These are phyloP conservation scores for Drepana falcataria DNA, from an alignment of 2,888 invertebrate genomes.

Conservation along the genomic window DNA sequence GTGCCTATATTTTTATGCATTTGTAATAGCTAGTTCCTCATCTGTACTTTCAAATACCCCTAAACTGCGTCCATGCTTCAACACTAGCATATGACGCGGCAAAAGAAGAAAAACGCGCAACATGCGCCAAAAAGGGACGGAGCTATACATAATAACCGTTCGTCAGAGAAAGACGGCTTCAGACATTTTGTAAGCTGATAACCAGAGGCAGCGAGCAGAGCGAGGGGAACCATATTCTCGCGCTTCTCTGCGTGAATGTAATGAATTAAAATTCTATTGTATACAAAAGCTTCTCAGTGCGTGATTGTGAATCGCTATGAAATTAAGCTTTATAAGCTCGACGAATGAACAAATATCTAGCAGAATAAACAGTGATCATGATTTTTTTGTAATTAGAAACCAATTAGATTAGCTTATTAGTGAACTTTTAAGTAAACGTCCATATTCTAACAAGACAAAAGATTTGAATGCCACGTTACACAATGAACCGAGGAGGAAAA, in stretches of 20 bases:
- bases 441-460: slow-evolving; percentile 10
- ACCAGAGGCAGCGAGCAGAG: slow-evolving; percentile 72
- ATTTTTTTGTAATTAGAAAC: slow-evolving; percentile 20
- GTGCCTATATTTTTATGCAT: slow-evolving; percentile 16
- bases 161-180: slow-evolving; percentile 59
- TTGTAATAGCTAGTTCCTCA: slow-evolving; percentile 37
- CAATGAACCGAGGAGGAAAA: slow-evolving; percentile 48
- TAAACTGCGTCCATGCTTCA: slow-evolving; percentile 54
- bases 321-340: slow-evolving; percentile 34
- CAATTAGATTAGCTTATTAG: slow-evolving; percentile 25
- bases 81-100: slow-evolving; percentile 73
- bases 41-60: slow-evolving; percentile 48
- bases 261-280: slow-evolving; percentile 76
- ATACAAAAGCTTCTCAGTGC: slow-evolving; percentile 45
- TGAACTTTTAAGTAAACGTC: not conserved
- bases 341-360: slow-evolving; percentile 11
- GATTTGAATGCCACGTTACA: slow-evolving; percentile 21
- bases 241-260: slow-evolving; percentile 73
- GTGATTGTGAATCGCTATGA: slow-evolving; percentile 51
- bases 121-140: slow-evolving; percentile 66
- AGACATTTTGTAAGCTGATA: slow-evolving; percentile 78
- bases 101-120: slow-evolving; percentile 78
- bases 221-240: slow-evolving; percentile 77
- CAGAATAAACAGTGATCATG: no score
- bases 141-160: slow-evolving; percentile 51